These are phyloP conservation scores for Drosophila helvetica DNA, from an alignment of 2,888 invertebrate genomes.

Conservation along the genomic window DNA sequence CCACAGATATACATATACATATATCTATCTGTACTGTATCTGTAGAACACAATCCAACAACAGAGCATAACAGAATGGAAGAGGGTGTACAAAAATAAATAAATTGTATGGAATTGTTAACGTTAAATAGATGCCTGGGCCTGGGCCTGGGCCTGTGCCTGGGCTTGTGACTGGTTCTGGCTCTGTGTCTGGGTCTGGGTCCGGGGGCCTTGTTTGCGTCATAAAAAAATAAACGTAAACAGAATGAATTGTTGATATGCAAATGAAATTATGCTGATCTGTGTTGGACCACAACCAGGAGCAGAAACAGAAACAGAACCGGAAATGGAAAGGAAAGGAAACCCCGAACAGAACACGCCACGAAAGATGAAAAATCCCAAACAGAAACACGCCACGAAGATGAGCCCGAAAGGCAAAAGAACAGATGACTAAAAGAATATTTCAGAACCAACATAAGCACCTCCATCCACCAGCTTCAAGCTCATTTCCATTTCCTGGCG, in stretches of 20 bases:
- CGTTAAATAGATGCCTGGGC: conserved; percentile 31
- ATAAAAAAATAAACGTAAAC: conserved; percentile 66
- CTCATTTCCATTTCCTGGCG: conserved; percentile 36
- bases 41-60: conserved; percentile 23
- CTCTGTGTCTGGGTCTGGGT: background rate
- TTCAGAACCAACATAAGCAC: conserved; percentile 20
- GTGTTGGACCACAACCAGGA: conserved; percentile 41
- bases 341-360: conserved; percentile 3
- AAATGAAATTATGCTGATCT: conserved; percentile 79
- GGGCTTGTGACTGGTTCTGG: background rate
- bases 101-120: conserved; percentile 42
- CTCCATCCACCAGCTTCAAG: background rate
- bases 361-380: conserved; percentile 4
- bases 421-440: conserved; percentile 28
- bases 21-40: conserved; percentile 4
- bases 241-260: conserved; percentile 79
- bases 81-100: conserved; percentile 22
- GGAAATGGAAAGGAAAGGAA: background rate
- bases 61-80: conserved; percentile 11
- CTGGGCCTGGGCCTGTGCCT: background rate
- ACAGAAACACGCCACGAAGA: conserved; percentile 10
- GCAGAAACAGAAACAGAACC: conserved; percentile 9
- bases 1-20: background rate
- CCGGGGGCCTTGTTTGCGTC: conserved; percentile 56
- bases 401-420: conserved; percentile 19